Base-by-base conservation (phyloP, 37 sponge, comb jelly and placozoan genomes). In the Spongilla lacustris region DNA sequence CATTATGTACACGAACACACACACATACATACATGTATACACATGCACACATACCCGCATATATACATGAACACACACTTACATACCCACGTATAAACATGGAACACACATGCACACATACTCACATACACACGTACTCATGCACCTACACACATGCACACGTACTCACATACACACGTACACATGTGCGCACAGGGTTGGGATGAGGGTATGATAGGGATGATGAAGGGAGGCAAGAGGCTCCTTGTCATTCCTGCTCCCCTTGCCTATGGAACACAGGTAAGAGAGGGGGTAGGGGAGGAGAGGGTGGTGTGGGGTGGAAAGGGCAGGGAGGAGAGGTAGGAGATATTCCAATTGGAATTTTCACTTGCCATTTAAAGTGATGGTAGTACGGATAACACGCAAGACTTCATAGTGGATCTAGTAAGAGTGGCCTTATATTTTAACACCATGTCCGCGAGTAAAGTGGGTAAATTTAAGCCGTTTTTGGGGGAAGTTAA, bases 181-280 rank as follows among this genome's bases (percentile, higher is more conserved):
- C 21, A 58, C 58, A 58, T 14, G 11, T 17, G 11, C 58, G 1
- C 14, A 9, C 72, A 93, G 90, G 98, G 95, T 2, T 97, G 98
- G 98, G 95, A 97, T 27, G 92, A 97, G 68, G 95, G 95, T 4
- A 94, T 95, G 89, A 79, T 97, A 26, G 95, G 98, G 2, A 91
- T 97, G 92, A 31, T 74, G 1, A 95, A 91, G 68, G 98, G 96
- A 80, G 94, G 98, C 17, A 95, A 95, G 82, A 68, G 96, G 37
- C 68, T 95, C 17, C 83, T 97, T 23, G 50, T 97, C 31, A 89
- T 97, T 71, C 93, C 98, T 69, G 81, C 98, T 0, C 36, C 84
- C 8, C 85, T 95, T 22, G 98, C 79, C 69, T 97, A 97, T 88
- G 98, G 96, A 8, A 49, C 88, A 27, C 87, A 94, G 89, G 92